phyloP scores from a whole-genome alignment of 2,797 vertebrate genomes.

The Poeciliopsis gracilis region DNA sequence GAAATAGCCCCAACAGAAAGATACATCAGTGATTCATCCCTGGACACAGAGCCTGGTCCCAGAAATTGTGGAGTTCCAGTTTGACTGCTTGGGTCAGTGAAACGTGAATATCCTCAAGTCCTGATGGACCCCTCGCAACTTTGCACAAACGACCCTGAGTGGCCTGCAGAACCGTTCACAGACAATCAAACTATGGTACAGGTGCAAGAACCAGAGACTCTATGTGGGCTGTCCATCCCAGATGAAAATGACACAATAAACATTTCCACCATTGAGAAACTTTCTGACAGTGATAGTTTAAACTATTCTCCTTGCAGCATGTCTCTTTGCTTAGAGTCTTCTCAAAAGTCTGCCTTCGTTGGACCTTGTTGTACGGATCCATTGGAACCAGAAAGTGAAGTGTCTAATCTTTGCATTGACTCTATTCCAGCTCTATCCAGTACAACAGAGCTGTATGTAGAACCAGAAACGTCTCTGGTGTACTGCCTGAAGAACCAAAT shows the following conservation, averaged over 20 bases:
- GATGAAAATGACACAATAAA: slow-evolving; percentile 24
- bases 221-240: slow-evolving; percentile 7
- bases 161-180: neutral
- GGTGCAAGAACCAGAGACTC: slow-evolving; percentile 6
- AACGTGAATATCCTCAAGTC: neutral
- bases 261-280: slow-evolving; percentile 23
- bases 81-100: slow-evolving; percentile 22
- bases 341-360: slow-evolving; percentile 11
- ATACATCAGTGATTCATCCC: slow-evolving; percentile 18
- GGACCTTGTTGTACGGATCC: slow-evolving; percentile 27
- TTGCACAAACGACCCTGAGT: slow-evolving; percentile 30
- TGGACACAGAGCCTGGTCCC: slow-evolving; percentile 6
- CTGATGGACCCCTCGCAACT: slow-evolving; percentile 49
- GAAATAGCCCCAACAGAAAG: slow-evolving; percentile 38
- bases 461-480: slow-evolving; percentile 13
- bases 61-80: slow-evolving; percentile 23
- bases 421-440: slow-evolving; percentile 15
- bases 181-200: slow-evolving; percentile 29
- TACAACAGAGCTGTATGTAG: slow-evolving; percentile 8
- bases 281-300: slow-evolving; percentile 11
- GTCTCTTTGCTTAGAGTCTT: slow-evolving; percentile 21
- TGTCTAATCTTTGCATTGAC: slow-evolving; percentile 35
- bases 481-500: slow-evolving; percentile 25
- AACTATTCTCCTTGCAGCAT: slow-evolving; percentile 18
- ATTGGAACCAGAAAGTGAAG: slow-evolving; percentile 18